A percentile compares a stretch with the other conserved stretches of the same genome.
Conservation (phyloP, 2,113 vertebrate species). For the Daphoenositta chrysoptera region DNA sequence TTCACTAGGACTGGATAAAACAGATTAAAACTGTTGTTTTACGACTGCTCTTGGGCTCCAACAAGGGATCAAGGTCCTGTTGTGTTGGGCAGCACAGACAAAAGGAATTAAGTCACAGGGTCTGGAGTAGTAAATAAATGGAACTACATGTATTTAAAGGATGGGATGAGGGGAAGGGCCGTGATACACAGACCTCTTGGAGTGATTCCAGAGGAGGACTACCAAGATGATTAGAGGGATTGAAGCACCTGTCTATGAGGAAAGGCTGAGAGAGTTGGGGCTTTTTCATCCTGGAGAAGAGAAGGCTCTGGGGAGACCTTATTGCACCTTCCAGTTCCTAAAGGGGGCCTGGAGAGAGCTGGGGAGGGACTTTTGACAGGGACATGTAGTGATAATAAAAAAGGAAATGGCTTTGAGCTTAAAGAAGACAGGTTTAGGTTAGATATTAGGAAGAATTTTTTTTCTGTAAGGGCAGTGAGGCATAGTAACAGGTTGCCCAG, state of each 20-base stretch:
- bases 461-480: neutral
- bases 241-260: neutral
- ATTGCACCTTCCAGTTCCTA: neutral
- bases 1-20: neutral
- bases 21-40: constrained; percentile 23
- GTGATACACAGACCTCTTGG: neutral
- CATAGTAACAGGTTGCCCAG: neutral
- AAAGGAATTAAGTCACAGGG: neutral
- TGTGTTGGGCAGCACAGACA: neutral
- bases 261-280: neutral
- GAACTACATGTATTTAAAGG: neutral
- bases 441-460: neutral
- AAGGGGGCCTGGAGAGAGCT: neutral
- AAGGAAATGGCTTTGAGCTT: neutral
- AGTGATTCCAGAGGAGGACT: neutral
- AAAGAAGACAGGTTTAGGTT: neutral
- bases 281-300: neutral
- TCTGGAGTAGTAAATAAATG: neutral
- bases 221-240: neutral
- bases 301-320: neutral
- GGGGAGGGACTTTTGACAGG: neutral
- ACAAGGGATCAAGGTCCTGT: neutral
- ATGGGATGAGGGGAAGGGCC: neutral
- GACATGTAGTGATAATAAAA: neutral
- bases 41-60: neutral